Evolutionary conservation across 1,140 invertebrate genomes (phyloP).

Genomic region (Nymphalis io): DNA sequence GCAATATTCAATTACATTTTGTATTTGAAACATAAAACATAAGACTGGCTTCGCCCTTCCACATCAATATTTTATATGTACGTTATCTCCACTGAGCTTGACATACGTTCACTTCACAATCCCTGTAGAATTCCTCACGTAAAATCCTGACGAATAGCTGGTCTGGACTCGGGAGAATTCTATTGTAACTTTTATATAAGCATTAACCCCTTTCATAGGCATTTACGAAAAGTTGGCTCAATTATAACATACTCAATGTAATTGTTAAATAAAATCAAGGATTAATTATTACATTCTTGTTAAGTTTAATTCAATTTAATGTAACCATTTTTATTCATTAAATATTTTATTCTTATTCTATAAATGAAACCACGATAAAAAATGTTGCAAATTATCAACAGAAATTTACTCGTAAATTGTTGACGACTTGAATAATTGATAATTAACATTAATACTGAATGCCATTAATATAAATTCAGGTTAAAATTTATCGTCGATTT

Average conservation of each 20-base stretch:
- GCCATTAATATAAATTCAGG: too few species aligned
- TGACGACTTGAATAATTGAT: too few species aligned
- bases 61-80: background rate
- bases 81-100: conserved; percentile 11
- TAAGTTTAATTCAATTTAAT: too few species aligned
- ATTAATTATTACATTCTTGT: too few species aligned
- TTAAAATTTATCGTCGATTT: too few species aligned
- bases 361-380: too few species aligned
- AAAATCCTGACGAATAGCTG: conserved; percentile 25
- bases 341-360: too few species aligned
- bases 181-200: conserved; percentile 10
- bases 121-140: conserved; percentile 10
- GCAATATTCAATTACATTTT: background rate
- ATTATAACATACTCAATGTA: background rate
- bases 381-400: too few species aligned
- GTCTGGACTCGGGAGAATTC: conserved; percentile 10
- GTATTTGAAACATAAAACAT: background rate
- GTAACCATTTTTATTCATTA: too few species aligned
- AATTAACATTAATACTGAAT: too few species aligned
- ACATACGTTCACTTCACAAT: conserved; percentile 18
- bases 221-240: background rate
- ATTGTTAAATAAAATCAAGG: too few species aligned
- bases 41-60: background rate
- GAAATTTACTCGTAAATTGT: too few species aligned
- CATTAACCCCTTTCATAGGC: conserved; percentile 12